These are phyloP conservation scores for Gymnopithys bicolor DNA, from an alignment of 2,797 vertebrate genomes.

Conservation along the genomic window DNA sequence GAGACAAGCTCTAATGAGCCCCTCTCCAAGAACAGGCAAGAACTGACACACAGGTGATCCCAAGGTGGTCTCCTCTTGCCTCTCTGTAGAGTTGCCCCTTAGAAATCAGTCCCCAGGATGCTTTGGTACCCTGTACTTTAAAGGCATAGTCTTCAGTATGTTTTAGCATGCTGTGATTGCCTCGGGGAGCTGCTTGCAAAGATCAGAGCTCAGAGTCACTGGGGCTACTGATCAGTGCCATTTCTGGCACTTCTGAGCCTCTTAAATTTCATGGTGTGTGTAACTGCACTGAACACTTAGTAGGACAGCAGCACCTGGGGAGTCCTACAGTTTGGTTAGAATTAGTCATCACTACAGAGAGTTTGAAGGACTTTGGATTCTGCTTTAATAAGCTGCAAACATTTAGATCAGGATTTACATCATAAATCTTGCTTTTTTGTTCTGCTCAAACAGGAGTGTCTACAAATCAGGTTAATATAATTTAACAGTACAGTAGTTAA, in stretches of 20 bases:
- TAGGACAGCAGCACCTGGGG: background rate
- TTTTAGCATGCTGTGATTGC: background rate
- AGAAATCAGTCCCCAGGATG: background rate
- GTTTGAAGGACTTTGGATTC: constrained; percentile 29
- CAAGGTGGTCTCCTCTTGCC: background rate
- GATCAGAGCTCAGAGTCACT: background rate
- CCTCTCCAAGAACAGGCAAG: background rate
- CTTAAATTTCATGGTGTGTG: background rate
- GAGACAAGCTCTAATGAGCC: background rate
- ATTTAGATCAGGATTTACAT: constrained; percentile 44
- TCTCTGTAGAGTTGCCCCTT: accelerated
- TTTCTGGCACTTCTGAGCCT: background rate
- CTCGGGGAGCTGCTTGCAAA: background rate
- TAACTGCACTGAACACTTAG: background rate
- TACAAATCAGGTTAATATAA: constrained; percentile 57
- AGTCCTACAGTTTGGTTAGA: background rate
- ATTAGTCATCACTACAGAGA: background rate
- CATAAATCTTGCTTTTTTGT: constrained; percentile 52
- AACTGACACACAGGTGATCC: background rate
- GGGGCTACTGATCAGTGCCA: background rate
- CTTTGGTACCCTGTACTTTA: background rate
- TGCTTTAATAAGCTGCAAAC: constrained; percentile 31
- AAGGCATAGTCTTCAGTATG: background rate
- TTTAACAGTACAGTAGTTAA: constrained; percentile 37
- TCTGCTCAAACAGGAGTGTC: constrained; percentile 29